phyloP scores from a whole-genome alignment of 1,140 invertebrate species.

The Ceratosolen fusciceps region DNA sequence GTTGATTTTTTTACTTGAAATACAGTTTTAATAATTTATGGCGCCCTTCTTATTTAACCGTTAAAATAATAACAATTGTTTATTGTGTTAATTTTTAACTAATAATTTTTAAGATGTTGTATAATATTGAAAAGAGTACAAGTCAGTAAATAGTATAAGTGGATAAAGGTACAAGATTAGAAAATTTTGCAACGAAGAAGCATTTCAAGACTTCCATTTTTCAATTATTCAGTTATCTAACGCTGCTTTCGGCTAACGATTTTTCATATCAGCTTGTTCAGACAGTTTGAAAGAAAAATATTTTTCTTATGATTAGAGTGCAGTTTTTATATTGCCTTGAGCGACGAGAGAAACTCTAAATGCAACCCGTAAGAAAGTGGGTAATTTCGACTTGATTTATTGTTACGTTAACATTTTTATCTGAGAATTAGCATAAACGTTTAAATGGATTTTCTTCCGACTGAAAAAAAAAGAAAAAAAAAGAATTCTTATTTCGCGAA shows the following conservation, averaged over 20 bases:
- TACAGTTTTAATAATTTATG: no score
- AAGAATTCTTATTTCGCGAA: background rate
- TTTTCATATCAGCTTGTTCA: background rate
- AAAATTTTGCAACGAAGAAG: background rate
- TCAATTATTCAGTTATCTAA: background rate
- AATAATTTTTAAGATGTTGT: no score
- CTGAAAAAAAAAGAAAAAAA: background rate
- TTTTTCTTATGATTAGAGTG: conserved; percentile 20
- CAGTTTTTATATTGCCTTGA: conserved; percentile 15
- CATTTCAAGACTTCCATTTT: background rate
- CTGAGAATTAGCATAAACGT: conserved; percentile 20
- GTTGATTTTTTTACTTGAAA: no score
- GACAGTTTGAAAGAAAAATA: conserved; percentile 22
- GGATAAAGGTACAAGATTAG: no score
- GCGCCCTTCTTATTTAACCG: no score
- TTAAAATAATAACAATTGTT: no score
- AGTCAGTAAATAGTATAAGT: no score
- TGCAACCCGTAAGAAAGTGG: conserved; percentile 16
- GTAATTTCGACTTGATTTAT: conserved; percentile 21
- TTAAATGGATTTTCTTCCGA: background rate
- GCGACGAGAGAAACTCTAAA: conserved; percentile 20
- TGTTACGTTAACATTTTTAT: conserved; percentile 22
- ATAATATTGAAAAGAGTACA: no score
- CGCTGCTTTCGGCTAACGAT: background rate
- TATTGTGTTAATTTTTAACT: no score